Conservation (phyloP, 2,113 vertebrate species). For the Centrocercus urophasianus region DNA sequence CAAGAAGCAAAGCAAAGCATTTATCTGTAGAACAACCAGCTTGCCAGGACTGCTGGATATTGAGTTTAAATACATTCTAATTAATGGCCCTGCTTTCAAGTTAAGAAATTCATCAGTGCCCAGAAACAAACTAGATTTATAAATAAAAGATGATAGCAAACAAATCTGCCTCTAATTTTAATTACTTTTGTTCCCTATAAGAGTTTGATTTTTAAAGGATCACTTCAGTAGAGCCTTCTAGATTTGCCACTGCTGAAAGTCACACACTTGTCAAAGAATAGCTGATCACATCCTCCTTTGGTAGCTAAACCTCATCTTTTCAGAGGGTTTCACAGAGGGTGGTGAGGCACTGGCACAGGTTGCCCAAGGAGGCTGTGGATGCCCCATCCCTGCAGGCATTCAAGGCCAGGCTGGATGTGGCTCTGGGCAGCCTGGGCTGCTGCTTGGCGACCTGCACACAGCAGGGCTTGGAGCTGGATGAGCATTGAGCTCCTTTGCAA, state of each 20-base stretch:
- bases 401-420: too few relatives aligned
- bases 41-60: background rate
- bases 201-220: background rate
- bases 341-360: too few relatives aligned
- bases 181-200: background rate
- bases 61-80: background rate
- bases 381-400: too few relatives aligned
- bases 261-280: background rate
- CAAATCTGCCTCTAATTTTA: background rate
- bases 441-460: too few relatives aligned
- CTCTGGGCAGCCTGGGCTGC: too few relatives aligned
- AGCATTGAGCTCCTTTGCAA: too few relatives aligned
- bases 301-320: background rate
- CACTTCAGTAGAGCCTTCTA: background rate
- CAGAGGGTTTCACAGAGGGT: too few relatives aligned
- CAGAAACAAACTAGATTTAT: background rate
- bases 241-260: background rate
- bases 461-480: too few relatives aligned
- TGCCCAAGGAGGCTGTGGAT: too few relatives aligned
- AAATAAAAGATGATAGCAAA: background rate
- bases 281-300: background rate
- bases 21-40: background rate
- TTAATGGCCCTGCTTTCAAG: background rate
- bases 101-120: accelerated
- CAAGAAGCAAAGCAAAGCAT: background rate